Evolutionary conservation across 2,113 vertebrate species (phyloP).

Genomic region (Ochotona princeps): DNA sequence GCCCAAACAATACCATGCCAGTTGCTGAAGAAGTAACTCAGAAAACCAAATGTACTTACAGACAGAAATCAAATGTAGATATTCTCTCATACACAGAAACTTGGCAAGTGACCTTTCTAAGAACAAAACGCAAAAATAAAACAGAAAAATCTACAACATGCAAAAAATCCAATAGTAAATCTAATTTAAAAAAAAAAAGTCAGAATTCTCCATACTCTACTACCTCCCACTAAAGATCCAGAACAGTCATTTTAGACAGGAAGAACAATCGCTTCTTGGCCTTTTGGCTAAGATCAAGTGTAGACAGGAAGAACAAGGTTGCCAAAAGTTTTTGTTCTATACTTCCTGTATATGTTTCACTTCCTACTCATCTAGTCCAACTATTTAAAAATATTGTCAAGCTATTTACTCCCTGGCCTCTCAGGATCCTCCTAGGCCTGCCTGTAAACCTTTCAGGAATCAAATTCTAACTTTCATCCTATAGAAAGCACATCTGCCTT

Average conservation of each 20-base stretch:
- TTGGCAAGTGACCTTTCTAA: conserved; percentile 39
- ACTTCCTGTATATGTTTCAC: conserved; percentile 65
- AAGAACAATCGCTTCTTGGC: too few species aligned
- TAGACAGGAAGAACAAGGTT: conserved; percentile 63
- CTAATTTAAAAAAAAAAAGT: conserved; percentile 54
- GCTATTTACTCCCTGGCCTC: conserved; percentile 60
- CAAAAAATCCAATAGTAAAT: conserved; percentile 31
- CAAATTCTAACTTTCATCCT: conserved; percentile 59
- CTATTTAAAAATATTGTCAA: conserved; percentile 59
- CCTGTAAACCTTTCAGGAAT: conserved; percentile 11
- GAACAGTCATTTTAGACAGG: conserved; percentile 64
- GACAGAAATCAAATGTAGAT: conserved; percentile 64
- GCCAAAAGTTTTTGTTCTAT: conserved; percentile 59
- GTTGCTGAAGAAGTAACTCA: conserved; percentile 60
- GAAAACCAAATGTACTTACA: conserved; percentile 65
- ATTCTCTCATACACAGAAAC: conserved; percentile 30
- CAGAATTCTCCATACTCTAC: conserved; percentile 52
- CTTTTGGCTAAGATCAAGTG: too few species aligned
- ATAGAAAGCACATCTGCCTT: conserved; percentile 52
- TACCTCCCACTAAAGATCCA: conserved; percentile 56
- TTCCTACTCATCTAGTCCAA: conserved; percentile 50
- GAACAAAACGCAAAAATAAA: conserved; percentile 39
- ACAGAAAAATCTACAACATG: conserved; percentile 27
- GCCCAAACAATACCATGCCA: conserved; percentile 56
- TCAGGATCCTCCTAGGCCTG: conserved; percentile 2